Evolutionary conservation across 2,113 vertebrate genomes (phyloP).

Genomic region (Cyprinodon tularosa): DNA sequence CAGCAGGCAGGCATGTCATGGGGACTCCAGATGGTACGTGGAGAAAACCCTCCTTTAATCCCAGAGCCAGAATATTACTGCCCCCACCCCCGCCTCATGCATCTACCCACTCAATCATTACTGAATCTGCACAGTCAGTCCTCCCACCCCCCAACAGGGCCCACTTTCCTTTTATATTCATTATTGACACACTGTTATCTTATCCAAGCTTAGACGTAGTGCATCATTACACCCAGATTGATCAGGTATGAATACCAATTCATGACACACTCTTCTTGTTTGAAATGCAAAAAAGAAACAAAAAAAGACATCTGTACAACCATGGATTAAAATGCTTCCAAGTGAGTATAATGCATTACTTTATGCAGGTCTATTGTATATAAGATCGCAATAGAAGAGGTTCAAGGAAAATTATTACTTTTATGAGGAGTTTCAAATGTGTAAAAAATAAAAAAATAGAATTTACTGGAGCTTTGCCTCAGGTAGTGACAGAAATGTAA

Average conservation of each 20-base stretch:
- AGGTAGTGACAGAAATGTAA: no score
- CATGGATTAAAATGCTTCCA: no score
- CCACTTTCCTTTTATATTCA: constrained; percentile 27
- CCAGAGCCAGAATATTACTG: constrained; percentile 61
- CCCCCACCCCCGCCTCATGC: constrained; percentile 24
- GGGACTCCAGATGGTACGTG: constrained; percentile 74
- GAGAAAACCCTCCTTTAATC: constrained; percentile 74
- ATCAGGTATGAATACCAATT: neutral
- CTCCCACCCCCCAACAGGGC: constrained; percentile 29
- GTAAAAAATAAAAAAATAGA: no score
- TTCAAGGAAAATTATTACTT: no score
- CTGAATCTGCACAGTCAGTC: neutral
- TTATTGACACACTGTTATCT: constrained; percentile 31
- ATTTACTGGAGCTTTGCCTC: no score
- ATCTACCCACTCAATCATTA: constrained; percentile 19
- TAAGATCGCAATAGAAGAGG: no score
- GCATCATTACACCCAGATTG: neutral
- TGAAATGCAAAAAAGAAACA: no score
- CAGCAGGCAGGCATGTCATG: constrained; percentile 69
- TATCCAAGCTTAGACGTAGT: neutral
- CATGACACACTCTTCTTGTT: no score
- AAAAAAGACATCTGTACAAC: no score
- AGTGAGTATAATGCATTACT: no score
- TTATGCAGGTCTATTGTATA: no score
- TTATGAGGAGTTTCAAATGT: no score